Base-by-base conservation (phyloP, 2,888 invertebrate species). In the Ernsta delagoae region DNA sequence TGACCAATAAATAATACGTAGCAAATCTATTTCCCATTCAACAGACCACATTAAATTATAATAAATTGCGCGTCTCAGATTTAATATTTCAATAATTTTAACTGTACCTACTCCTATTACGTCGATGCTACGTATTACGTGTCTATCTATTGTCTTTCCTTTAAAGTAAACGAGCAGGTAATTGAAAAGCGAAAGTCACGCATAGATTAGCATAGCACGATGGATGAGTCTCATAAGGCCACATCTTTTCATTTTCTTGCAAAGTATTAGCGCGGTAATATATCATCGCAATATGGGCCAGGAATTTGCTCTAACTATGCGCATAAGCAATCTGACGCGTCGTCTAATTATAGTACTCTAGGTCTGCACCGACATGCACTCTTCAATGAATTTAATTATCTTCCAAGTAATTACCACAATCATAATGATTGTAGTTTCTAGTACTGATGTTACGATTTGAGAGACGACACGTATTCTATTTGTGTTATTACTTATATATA, bases 331-430 rank as follows among this genome's bases (percentile, higher is more conserved):
- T 84, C 82, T 82, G 86, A 86, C 76, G 79, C 83, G 81, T 76
- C 77, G 70, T 85, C 84, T 87, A 88, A 87, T 87, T 86, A 88
- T 88, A 88, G 83, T 78, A 74, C 75, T 73, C 71, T 79, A 77
- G 76, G 74, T 77, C 79, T 81, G 80, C 80, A 82, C 77, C 82
- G 80, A 77, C 83, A 82, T 74, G 82, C 79, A 68, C 62, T 68
- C 68, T 62, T 79, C 76, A 76, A 80, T 81, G 75, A 80, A 79
- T 79, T 77, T 76, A 78, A 76, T 79, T 75, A 77, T 74, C 72
- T 63, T 57, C 48, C 1, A 39, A 8, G 8, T 68, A 68, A 68
- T 68, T 62, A 39, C 36, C 56, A 56, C 57, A 68, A 62, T 70
- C 66, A 70, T 70, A 66, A 68, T 24, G 11, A 62, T 62, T 68